Base-by-base conservation (phyloP, 2,797 vertebrate species). In the Thaleichthys pacificus region DNA sequence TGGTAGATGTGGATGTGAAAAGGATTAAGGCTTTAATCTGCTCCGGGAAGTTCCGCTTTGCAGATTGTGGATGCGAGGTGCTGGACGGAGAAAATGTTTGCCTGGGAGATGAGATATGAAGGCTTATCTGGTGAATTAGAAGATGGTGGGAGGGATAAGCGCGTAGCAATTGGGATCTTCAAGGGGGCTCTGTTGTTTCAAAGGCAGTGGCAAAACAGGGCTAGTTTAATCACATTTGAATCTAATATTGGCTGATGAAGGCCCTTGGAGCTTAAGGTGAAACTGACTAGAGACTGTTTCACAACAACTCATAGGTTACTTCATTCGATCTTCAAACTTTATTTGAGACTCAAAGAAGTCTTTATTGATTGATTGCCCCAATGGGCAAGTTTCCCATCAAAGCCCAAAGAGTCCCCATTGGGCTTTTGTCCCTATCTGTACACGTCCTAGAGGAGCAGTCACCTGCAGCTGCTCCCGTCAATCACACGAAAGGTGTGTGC, bases 181-280 rank as follows among this genome's bases (percentile, higher is more conserved):
- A 21, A 17, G 30, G 21, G 51, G 5, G 82, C 71, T 70, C 74
- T 69, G 38, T 73, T 19, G 30, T 77, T 47, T 75, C 76, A 63
- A 80, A 81, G 79, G 77, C 35, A 68, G 65, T 63, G 56, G n/a
- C 49, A 17, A 51, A 19, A 63, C 49, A 71, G 63, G 68, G 26
- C 7, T 15, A 22, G 30, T 68, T 76, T 56, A 58, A 58, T 75
- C 66, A 75, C 71, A 87, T 85, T 85, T n/a, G 68, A 72, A 77
- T 84, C 74, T 75, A 84, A 82, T 78, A 12, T 64, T 76, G 76
- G 76, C 60, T 3, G 73, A 84, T 71, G 69, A 73, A 77, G 82
- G 70, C 60, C 61, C 6, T 61, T 24, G 82, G 70, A 61, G 61
- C 6, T 61, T 26, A 30, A 57, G 73, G 67, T 77, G 80, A 77